These are phyloP conservation scores for Pasiphila rectangulata DNA, from an alignment of 2,888 invertebrate genomes.

Conservation along the genomic window DNA sequence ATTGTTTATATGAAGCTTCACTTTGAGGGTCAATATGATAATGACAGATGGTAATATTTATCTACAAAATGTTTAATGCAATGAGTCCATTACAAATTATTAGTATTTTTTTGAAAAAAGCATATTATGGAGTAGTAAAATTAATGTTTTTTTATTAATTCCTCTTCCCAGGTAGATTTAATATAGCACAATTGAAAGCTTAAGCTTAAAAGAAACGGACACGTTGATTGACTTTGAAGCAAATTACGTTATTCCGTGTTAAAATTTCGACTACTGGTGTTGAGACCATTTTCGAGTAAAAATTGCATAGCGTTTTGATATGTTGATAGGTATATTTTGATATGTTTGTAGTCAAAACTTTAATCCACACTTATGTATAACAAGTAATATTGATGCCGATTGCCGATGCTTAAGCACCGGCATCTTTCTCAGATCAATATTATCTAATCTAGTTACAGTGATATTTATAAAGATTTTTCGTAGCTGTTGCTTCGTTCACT, in stretches of 20 bases:
- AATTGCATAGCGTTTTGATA: no score
- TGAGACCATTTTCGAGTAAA: background rate
- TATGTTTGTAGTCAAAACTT: conserved; percentile 6
- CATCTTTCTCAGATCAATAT: no score
- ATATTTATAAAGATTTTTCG: no score
- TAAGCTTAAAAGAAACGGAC: conserved; percentile 27
- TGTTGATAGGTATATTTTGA: background rate
- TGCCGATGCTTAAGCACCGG: no score
- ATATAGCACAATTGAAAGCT: conserved; percentile 21
- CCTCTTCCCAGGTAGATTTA: conserved; percentile 2
- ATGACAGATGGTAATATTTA: conserved; percentile 30
- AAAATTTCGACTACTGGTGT: conserved; percentile 7
- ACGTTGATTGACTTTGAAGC: conserved; percentile 9
- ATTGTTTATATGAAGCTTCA: conserved; percentile 51
- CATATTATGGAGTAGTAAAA: conserved; percentile 5
- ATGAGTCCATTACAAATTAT: conserved; percentile 3
- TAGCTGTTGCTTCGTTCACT: no score
- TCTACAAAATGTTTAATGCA: conserved; percentile 29
- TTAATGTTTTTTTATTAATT: background rate
- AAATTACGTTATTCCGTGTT: background rate
- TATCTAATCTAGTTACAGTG: no score
- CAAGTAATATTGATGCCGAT: background rate
- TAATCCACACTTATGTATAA: background rate
- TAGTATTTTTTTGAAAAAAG: background rate
- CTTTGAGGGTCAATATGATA: conserved; percentile 55